Conservation (phyloP, 2,113 vertebrate genomes). For the Enhydra lutris region DNA sequence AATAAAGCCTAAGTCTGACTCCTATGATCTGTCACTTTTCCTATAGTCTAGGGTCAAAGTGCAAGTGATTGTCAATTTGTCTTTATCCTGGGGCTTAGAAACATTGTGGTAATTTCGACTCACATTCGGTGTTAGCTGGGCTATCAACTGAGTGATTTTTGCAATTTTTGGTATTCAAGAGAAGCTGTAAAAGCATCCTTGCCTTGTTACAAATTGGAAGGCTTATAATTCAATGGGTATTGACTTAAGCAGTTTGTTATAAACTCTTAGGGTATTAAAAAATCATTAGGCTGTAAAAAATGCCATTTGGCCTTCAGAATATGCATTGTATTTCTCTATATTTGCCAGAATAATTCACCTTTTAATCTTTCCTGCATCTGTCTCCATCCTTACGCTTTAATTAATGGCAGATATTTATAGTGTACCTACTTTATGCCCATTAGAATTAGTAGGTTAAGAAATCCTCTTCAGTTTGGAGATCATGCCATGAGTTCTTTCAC, state of each 20-base stretch:
- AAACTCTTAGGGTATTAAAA: background rate
- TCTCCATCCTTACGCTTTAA: background rate
- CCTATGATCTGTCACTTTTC: background rate
- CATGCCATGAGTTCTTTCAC: background rate
- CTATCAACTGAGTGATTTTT: background rate
- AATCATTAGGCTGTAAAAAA: background rate
- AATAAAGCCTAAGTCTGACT: background rate
- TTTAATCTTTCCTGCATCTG: background rate
- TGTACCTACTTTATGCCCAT: background rate
- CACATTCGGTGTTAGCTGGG: background rate
- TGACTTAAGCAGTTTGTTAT: background rate
- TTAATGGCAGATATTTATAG: background rate
- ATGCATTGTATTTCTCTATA: background rate
- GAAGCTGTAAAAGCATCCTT: background rate
- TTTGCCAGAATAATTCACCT: background rate
- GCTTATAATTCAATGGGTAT: conserved; percentile 3
- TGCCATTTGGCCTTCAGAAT: background rate
- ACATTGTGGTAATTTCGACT: background rate
- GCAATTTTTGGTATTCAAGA: background rate
- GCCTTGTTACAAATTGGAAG: background rate
- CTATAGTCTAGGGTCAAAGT: background rate
- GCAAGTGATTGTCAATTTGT: background rate
- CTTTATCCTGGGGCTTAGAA: background rate
- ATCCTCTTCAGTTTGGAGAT: background rate
- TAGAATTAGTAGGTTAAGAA: background rate